Conservation (phyloP, 2,888 invertebrate species). For the Euphydryas editha region DNA sequence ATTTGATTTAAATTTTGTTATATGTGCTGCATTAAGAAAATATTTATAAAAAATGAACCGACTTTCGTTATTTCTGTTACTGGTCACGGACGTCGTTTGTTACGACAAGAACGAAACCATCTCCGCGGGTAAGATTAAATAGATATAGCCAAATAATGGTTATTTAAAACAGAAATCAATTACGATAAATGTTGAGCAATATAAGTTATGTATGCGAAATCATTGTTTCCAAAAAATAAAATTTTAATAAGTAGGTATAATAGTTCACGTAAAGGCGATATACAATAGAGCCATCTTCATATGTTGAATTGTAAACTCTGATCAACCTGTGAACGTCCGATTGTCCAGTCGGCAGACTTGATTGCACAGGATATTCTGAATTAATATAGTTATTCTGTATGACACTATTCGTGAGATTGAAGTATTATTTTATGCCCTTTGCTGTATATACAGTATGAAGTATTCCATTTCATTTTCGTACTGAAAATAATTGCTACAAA, state of each 20-base stretch:
- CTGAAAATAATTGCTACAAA: neutral
- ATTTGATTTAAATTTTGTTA: no score
- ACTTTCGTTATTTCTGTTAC: slow-evolving; percentile 42
- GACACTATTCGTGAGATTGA: neutral
- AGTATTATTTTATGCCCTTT: neutral
- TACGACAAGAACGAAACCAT: slow-evolving; percentile 49
- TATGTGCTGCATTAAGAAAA: neutral
- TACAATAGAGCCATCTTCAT: slow-evolving; percentile 12
- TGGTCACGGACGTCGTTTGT: slow-evolving; percentile 47
- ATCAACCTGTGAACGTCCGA: neutral
- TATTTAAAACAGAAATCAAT: neutral
- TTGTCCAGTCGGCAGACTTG: neutral
- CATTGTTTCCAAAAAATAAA: slow-evolving; percentile 12
- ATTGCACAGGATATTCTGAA: neutral
- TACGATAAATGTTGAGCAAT: neutral
- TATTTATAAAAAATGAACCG: slow-evolving; percentile 25
- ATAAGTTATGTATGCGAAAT: neutral
- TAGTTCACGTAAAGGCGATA: slow-evolving; percentile 8
- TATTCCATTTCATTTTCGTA: neutral
- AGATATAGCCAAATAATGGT: neutral
- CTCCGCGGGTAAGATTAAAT: slow-evolving; percentile 50
- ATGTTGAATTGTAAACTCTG: neutral
- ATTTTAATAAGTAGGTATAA: neutral
- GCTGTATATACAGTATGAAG: neutral
- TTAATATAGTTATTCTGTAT: neutral